These are phyloP conservation scores for Lutjanus argentimaculatus DNA, from an alignment of 2,797 vertebrate genomes.

Conservation along the genomic window DNA sequence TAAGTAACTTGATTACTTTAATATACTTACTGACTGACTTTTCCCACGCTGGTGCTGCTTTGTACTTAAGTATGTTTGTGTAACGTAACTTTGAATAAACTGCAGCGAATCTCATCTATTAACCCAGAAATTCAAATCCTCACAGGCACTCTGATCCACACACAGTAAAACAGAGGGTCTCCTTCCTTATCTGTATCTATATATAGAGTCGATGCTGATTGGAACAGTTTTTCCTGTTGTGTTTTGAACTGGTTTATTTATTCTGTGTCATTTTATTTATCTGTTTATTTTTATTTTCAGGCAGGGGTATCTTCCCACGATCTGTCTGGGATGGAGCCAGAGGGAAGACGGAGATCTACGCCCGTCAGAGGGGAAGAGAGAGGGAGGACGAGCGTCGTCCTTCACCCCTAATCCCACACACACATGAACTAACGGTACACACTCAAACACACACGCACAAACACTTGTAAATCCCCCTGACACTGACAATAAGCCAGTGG, in stretches of 20 bases:
- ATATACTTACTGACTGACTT: background rate
- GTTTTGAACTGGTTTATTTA: conserved; percentile 50
- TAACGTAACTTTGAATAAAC: too few relatives aligned
- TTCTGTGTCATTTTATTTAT: conserved; percentile 58
- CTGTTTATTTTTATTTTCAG: conserved; percentile 53
- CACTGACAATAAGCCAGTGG: conserved; percentile 41
- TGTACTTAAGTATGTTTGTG: too few relatives aligned
- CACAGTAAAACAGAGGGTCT: background rate
- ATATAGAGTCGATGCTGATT: conserved; percentile 19
- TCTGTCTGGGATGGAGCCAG: conserved; percentile 65
- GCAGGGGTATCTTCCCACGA: conserved; percentile 75
- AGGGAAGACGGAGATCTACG: conserved; percentile 24
- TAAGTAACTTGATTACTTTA: background rate
- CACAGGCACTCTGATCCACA: background rate
- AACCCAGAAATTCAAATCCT: background rate
- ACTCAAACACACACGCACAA: conserved; percentile 15
- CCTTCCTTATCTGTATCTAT: conserved; percentile 37
- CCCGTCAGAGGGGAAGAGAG: conserved; percentile 24
- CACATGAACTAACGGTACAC: conserved; percentile 9
- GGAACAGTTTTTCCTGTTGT: conserved; percentile 18
- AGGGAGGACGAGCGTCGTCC: conserved; percentile 49
- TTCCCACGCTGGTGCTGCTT: background rate
- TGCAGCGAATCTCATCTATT: background rate
- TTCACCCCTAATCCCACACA: conserved; percentile 26
- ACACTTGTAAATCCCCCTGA: conserved; percentile 43